phyloP scores from a whole-genome alignment of 1,140 invertebrate genomes.

The Manduca sexta region DNA sequence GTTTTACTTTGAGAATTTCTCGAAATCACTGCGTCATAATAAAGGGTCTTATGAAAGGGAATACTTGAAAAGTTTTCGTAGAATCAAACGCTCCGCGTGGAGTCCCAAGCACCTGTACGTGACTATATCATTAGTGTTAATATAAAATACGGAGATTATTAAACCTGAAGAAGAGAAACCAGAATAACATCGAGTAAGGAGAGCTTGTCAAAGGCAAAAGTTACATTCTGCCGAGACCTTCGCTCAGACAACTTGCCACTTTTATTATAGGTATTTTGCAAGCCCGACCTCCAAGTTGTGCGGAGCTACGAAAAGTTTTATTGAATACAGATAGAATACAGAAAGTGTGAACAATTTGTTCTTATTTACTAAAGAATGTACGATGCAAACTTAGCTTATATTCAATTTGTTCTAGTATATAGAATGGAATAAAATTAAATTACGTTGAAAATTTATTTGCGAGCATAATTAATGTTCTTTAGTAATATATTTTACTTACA shows the following conservation, averaged over 20 bases:
- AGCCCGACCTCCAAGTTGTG: conserved; percentile 5
- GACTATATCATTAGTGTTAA: neutral
- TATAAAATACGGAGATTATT: conserved; percentile 12
- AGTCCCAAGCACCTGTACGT: neutral
- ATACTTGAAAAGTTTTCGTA: neutral
- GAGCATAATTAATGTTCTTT: too few relatives aligned
- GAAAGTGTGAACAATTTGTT: conserved; percentile 5
- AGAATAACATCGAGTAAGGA: conserved; percentile 4
- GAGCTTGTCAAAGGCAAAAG: conserved; percentile 18
- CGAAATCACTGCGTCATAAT: too few relatives aligned
- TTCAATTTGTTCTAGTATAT: too few relatives aligned
- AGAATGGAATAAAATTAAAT: too few relatives aligned
- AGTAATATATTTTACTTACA: too few relatives aligned
- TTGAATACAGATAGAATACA: conserved; percentile 2
- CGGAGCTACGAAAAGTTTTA: conserved; percentile 1
- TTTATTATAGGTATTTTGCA: conserved; percentile 14
- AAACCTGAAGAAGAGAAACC: conserved; percentile 3
- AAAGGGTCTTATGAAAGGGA: too few relatives aligned
- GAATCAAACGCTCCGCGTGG: too few relatives aligned
- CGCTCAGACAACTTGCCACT: conserved; percentile 15
- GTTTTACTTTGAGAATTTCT: too few relatives aligned
- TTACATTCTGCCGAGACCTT: conserved; percentile 13
- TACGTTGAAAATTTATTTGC: too few relatives aligned
- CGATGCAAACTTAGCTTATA: too few relatives aligned
- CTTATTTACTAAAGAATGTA: neutral